phyloP scores from a whole-genome alignment of 2,888 invertebrate species.

The Dicyrtoma fusca region DNA sequence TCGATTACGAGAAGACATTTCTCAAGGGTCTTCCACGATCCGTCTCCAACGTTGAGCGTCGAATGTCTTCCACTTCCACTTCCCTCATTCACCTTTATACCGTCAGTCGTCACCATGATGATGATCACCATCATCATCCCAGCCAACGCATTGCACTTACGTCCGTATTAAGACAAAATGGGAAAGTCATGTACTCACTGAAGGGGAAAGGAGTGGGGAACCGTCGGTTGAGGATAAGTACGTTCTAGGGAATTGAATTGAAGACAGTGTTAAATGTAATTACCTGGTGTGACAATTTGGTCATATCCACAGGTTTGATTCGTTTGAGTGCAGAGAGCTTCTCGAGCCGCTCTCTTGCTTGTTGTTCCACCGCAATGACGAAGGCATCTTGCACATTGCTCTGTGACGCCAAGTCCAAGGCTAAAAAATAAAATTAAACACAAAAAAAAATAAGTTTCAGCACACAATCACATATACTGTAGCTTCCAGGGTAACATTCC shows the following conservation, averaged over 20 bases:
- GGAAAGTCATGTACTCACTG: slow-evolving; percentile 6
- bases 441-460: background rate
- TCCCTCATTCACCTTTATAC: no score
- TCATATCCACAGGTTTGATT: slow-evolving; percentile 92
- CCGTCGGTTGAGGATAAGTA: background rate
- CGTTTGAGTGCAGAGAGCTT: slow-evolving; percentile 88
- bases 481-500: no score
- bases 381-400: slow-evolving; percentile 94
- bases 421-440: slow-evolving; percentile 63
- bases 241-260: no score
- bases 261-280: slow-evolving; percentile 38
- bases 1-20: slow-evolving; percentile 16
- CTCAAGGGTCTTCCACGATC: slow-evolving; percentile 12
- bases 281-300: slow-evolving; percentile 84
- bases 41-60: no score
- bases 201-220: background rate
- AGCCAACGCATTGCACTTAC: background rate
- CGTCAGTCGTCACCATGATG: no score
- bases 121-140: no score
- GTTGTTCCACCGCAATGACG: slow-evolving; percentile 97
- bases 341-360: slow-evolving; percentile 86
- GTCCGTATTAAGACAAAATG: background rate
- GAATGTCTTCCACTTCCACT: background rate
- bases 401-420: slow-evolving; percentile 77
- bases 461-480: no score